Base-by-base conservation (phyloP, 2,888 invertebrate genomes). In the Trypoxylon attenuatum region DNA sequence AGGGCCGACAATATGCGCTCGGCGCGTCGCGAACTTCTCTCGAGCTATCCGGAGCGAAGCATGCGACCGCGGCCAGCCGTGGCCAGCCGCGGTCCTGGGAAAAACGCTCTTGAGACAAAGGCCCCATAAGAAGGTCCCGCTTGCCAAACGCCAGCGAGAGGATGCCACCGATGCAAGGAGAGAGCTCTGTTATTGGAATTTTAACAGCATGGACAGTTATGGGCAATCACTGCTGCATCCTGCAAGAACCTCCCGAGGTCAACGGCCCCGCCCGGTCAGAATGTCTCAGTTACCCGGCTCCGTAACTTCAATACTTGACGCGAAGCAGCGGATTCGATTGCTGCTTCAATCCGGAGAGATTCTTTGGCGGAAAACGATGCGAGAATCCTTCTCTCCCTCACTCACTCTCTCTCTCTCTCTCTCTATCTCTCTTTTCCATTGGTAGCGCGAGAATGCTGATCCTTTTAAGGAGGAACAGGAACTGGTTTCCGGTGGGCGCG, bases 141-240 rank as follows among this genome's bases (percentile, higher is more conserved):
- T 57, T 23, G 1, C 2, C 46, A 23, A 15, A 33, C 33, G 13
- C 33, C 33, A 13, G 33, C 33, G 33, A 19, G 13, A 56, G 29
- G 46, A 57, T 50, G 50, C 8, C 5, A 16, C 27, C 51, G 13
- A 29, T 19, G 53, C 38, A 38, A 43, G 21, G 43, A 27, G 54
- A 62, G n/a, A n/a, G 52, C 59, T 61, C 47, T 54, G 76, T 75
- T 76, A 67, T 60, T 59, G 73, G 75, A 75, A 75, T 76, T 76
- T 75, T 75, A 76, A 76, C 70, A 73, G 73, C 70, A 53, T 61
- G 56, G 52, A 47, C 39, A 59, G 29, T n/a, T 47, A 51, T 57
- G 55, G 27, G 25, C 43, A 38, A 54, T 47, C 47, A 18, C 41
- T 33, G 22, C n/a, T n/a, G n/a, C n/a, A n/a, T n/a, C n/a, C n/a